Conservation (phyloP, 2,888 invertebrate genomes). For the Aromia moschata region DNA sequence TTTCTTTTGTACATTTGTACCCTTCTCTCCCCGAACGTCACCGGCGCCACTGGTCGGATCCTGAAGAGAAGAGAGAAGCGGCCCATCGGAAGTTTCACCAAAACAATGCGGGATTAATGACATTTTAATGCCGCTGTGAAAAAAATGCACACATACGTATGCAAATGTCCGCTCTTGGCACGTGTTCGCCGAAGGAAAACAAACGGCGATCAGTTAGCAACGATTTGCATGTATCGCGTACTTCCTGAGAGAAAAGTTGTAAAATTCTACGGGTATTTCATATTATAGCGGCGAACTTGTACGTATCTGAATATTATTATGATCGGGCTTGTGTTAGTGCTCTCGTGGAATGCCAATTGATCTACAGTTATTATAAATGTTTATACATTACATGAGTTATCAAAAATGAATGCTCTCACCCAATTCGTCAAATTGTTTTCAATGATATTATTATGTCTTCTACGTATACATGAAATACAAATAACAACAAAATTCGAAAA, state of each 20-base stretch:
- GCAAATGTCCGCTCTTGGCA: conserved; percentile 7
- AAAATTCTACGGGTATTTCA: neutral
- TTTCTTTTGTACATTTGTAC: too few species aligned
- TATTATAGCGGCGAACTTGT: neutral
- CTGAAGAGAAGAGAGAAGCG: conserved; percentile 33
- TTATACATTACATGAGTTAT: neutral
- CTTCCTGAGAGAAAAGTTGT: conserved; percentile 1
- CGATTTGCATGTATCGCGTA: neutral
- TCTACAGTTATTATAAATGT: neutral
- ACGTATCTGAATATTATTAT: too few species aligned
- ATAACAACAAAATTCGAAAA: too few species aligned
- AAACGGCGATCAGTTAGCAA: neutral
- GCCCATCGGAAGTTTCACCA: conserved; percentile 46
- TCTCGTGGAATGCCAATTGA: too few species aligned
- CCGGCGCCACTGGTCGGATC: too few species aligned
- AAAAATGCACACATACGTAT: conserved; percentile 22
- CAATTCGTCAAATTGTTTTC: too few species aligned
- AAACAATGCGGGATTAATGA: conserved; percentile 48
- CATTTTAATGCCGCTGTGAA: conserved; percentile 34
- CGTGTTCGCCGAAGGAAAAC: neutral
- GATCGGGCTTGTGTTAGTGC: too few species aligned
- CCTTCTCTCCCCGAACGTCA: too few species aligned
- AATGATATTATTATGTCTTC: too few species aligned
- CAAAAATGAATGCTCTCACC: neutral
- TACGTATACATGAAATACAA: too few species aligned